Base-by-base conservation (phyloP, 2,113 vertebrate genomes). In the Elephantulus edwardii region DNA sequence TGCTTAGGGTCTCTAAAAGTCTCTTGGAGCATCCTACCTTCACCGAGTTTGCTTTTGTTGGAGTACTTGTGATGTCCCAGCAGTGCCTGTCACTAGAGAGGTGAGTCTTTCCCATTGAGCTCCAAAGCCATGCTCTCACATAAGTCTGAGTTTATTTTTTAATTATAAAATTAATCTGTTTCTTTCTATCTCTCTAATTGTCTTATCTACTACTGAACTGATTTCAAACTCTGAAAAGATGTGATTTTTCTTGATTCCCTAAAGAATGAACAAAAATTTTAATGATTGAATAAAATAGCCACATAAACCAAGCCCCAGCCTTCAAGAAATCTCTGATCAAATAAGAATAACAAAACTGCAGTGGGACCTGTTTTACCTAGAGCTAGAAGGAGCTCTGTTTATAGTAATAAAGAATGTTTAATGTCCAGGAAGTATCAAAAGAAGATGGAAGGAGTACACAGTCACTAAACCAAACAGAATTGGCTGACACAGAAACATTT, bases 261-360 rank as follows among this genome's bases (percentile, higher is more conserved):
- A 9, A 88, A 77, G 48, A 44, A 10, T n/a, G 14, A 77, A 58
- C 0, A 1, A 76, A 71, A 82, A 48, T 46, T 66, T 81, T 91
- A 77, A 91, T 89, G 81, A 91, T 30, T 38, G 52, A 91, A 66
- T 82, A 78, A 56, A 75, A 86, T 80, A 91, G 58, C 84, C 60
- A 90, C 84, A 52, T 30, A 93, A 46, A 56, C 7, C 1, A 38
- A 64, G 62, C 52, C 70, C 89, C 62, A 82, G 35, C n/a, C 56
- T 44, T 86, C 54, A 76, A 22, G 62, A 72, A 72, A 89, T 78
- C 83, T 64, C 60, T 86, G 54, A 10, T 58, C 62, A 76, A 71
- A 64, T 44, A 44, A 77, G n/a, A 4, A 30, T 9, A 44, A 64
- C 11, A 56, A 44, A 46, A 81, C 19, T 7, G 30, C 12, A 9